Base-by-base conservation (phyloP, 2,797 vertebrate genomes). In the Schizopygopsis malacanthus region DNA sequence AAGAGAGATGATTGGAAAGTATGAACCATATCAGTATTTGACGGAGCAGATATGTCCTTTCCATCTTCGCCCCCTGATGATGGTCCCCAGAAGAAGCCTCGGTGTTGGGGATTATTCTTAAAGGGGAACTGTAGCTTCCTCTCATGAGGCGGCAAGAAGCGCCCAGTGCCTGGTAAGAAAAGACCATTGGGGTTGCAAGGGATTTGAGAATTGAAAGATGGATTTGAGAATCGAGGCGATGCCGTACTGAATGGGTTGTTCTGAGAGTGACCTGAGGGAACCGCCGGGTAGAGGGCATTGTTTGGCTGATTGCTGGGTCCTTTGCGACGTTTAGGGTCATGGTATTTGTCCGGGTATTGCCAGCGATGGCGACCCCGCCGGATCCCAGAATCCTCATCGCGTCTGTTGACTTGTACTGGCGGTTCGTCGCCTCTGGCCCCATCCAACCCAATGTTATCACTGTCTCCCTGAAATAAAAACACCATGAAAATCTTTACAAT, bases 281-380 rank as follows among this genome's bases (percentile, higher is more conserved):
- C 18, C 33, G 20, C 22, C 22, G 41, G 45, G 47, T 70, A 65
- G 8, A 71, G 25, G 20, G 54, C 69, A 6, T 11, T 84, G 54
- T 81, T 81, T 11, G 78, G 52, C 50, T 87, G 86, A 69, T 72
- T 65, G 70, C 50, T 61, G 86, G 79, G 56, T 0, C 95, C 93
- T 1, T 96, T 95, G 4, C 96, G 95, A 87, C 96, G 96, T 67
- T 96, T 96, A 0, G 95, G 89, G 67, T 96, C 96, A 82, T 96
- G 95, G 82, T 96, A 96, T 88, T 96, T 96, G 33, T 97, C 96
- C 16, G 96, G 96, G 85, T 94, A 95, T 94, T 97, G 96, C 96
- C 96, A 97, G 0, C 95, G 95, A 22, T 96, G 88, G 0, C 96
- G 95, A 6, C 96, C 96, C 0, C 96, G 95, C 20, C 83, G 81